Base-by-base conservation (phyloP, 2,888 invertebrate species). In the Pollenia amentaria region DNA sequence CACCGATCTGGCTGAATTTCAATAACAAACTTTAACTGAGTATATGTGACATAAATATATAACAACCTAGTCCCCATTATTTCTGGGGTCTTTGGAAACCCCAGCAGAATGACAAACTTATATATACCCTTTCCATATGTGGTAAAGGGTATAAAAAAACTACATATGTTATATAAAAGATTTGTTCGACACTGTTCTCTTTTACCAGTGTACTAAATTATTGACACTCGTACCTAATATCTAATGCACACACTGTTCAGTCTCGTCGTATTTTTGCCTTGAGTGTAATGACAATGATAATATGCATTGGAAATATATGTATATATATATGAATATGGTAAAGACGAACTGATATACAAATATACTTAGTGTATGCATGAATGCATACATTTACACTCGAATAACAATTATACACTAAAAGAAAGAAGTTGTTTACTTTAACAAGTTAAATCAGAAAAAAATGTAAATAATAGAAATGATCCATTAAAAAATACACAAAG, bases 331-430 rank as follows among this genome's bases (percentile, higher is more conserved):
- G 29, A 6, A 40, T 42, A 77, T 53, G 18, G 7, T 16, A 42
- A 60, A 48, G 57, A 67, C 29, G 46, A 78, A 78, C 38, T 18
- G 57, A 67, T 67, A 77, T 46, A 18, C 18, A 72, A 72, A 55
- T 12, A 9, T 29, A 38, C 14, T 53, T n/a, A n/a, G 51, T 40
- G 55, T n/a, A 55, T 69, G 46, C 67, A 78, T 48, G 42, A 65
- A 53, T 55, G 42, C 44, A 65, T 76, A 29, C 29, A 46, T 62
- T 62, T 18, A 48, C 73, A 75, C 48, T 40, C 55, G n/a, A 62
- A 18, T 69, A 48, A 18, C 12, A 11, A 18, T 16, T 10, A 6
- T 60, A 62, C 73, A 75, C 73, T 48, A 18, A 16, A 29, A 75
- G 38, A 75, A 75, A 44, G 16, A 38, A 12, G 2, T 14, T 44